Evolutionary conservation across 2,113 vertebrate species (phyloP), one percentile per base, ranked within the genome.

Genomic region (Collichthys lucidus): DNA sequence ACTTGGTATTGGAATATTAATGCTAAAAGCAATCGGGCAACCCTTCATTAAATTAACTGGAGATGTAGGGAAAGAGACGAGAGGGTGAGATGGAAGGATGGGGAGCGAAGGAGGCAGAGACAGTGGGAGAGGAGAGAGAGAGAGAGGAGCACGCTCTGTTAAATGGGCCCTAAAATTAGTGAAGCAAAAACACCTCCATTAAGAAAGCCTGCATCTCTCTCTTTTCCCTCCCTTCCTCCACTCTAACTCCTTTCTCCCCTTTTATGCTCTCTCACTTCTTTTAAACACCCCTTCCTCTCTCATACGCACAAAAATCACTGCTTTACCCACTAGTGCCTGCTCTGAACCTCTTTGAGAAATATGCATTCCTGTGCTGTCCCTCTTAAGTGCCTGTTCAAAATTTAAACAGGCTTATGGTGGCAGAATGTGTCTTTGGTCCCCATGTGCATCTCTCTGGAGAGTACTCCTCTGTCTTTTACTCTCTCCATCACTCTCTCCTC

Each of bases 1-100:
- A 56, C 90, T 65, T 95, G 77, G 84, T 96, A 94, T 93, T 96
- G 95, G 95, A 96, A 96, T 96, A 96, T 96, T 96, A 96, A 96
- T 96, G 96, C 94, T 96, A 96, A 97, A 96, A 97, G 96, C 96
- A 95, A 83, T 62, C 79, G 92, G 93, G 92, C 88, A 94, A 88
- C 89, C 91, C 94, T 94, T 96, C 88, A 94, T 95, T 95, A 92
- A 89, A 92, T 74, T 93, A 96, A 94, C 94, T 93, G 90, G 84
- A 94, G 92, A 93, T 89, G 92, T 87, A 92, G 90, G 77, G 70
- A 80, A 74, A 81, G 79, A 78, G 84, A 89, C 70, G 49, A 83
- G 8, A 71, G 46, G 4, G 0, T 64, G 89, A 90, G 89, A 46
- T 80, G 50, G 84, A 55, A 72, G 76, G 4, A 68, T 26, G 29